phyloP scores from a whole-genome alignment of 1,140 invertebrate genomes.

The Lepidurus packardi region DNA sequence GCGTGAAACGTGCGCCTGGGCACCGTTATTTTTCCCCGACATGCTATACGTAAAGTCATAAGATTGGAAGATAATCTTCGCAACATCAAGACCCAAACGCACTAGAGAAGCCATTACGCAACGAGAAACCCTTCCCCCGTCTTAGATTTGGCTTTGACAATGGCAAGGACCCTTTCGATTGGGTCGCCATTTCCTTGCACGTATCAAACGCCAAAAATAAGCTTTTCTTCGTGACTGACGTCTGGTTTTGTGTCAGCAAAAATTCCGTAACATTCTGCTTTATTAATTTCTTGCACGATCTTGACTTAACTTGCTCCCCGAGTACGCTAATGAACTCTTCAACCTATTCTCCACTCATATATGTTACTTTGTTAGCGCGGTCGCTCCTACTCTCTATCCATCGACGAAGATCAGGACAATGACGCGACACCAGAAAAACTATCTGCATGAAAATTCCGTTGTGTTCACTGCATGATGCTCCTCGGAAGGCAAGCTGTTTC shows the following conservation, averaged over 20 bases:
- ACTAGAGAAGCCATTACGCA: neutral
- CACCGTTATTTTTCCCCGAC: neutral
- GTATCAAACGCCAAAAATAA: too few species aligned
- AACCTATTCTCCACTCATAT: neutral
- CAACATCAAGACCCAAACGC: neutral
- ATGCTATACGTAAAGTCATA: slow-evolving; percentile 13
- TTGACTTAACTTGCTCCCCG: neutral
- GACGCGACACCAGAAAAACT: neutral
- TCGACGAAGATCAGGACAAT: neutral
- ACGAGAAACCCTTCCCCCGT: too few species aligned
- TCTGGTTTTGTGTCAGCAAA: too few species aligned
- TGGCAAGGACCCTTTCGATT: too few species aligned
- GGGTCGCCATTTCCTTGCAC: too few species aligned
- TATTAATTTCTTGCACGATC: slow-evolving; percentile 23
- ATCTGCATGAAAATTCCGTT: neutral
- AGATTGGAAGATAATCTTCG: slow-evolving; percentile 20
- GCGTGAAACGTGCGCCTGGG: slow-evolving; percentile 5
- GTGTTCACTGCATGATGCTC: neutral
- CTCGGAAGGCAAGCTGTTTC: neutral
- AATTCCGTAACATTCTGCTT: slow-evolving; percentile 4
- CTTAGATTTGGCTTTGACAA: too few species aligned
- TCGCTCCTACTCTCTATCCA: slow-evolving; percentile 7
- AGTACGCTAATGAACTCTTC: slow-evolving; percentile 24
- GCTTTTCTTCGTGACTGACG: too few species aligned
- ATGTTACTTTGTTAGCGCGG: neutral